Conservation (phyloP, 1,140 invertebrate genomes). For the Pachyrhynchus sulphureomaculatus region DNA sequence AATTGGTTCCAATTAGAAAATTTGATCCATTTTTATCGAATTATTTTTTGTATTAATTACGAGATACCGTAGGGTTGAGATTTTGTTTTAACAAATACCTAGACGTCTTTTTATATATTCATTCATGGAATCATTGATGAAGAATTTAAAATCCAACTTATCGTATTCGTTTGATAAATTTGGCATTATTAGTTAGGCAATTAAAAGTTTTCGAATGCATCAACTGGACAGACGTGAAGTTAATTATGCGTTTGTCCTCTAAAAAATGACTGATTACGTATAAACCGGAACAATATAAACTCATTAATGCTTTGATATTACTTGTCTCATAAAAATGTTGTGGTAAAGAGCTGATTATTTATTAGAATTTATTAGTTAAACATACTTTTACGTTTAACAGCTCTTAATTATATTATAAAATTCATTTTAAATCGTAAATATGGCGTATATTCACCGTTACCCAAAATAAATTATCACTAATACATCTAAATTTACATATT, state of each 20-base stretch:
- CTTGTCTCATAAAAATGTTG: too few relatives aligned
- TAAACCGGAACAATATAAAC: too few relatives aligned
- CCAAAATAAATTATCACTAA: constrained; percentile 10
- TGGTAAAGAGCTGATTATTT: too few relatives aligned
- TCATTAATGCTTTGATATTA: too few relatives aligned
- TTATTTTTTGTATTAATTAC: not conserved
- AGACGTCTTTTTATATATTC: too few relatives aligned
- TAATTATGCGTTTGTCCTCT: too few relatives aligned
- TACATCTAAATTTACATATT: constrained; percentile 12
- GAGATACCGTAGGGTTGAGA: constrained; percentile 1
- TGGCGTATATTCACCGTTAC: constrained; percentile 6
- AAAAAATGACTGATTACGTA: too few relatives aligned
- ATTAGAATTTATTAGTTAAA: not conserved
- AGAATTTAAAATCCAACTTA: too few relatives aligned
- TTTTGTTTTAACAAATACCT: too few relatives aligned
- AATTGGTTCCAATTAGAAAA: constrained; percentile 22
- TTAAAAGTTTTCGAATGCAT: constrained; percentile 25
- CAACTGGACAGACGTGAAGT: too few relatives aligned
- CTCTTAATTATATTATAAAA: not conserved
- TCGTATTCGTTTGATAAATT: constrained; percentile 15
- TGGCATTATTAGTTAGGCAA: constrained; percentile 18
- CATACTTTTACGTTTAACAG: not conserved
- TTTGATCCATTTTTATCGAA: constrained; percentile 12
- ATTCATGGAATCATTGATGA: too few relatives aligned
- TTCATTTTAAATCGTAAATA: constrained; percentile 4